These are phyloP conservation scores for Deladenus siricidicola DNA, from an alignment of 2,888 invertebrate species.

Conservation along the genomic window DNA sequence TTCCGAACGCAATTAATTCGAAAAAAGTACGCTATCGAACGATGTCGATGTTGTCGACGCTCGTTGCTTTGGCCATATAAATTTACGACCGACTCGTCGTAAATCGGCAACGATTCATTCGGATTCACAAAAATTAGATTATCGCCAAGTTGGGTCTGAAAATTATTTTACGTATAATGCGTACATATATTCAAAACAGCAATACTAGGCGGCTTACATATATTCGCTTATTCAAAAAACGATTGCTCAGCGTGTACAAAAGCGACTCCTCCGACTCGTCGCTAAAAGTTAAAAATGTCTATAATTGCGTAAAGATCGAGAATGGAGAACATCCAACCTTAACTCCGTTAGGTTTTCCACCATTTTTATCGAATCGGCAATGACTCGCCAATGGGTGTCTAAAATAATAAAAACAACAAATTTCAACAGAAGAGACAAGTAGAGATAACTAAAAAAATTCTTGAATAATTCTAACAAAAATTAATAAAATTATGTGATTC, in stretches of 20 bases:
- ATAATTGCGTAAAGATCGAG: neutral
- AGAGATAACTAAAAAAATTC: too few species aligned
- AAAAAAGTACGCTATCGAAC: neutral
- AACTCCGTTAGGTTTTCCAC: slow-evolving; percentile 1
- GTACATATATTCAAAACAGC: too few species aligned
- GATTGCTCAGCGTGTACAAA: neutral
- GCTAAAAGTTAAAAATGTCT: slow-evolving; percentile 1
- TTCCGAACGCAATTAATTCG: too few species aligned
- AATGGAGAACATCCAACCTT: too few species aligned
- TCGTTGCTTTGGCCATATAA: slow-evolving; percentile 19
- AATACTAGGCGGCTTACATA: too few species aligned
- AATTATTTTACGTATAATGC: too few species aligned
- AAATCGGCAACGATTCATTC: slow-evolving; percentile 30
- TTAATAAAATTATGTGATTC: too few species aligned
- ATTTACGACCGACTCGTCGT: slow-evolving; percentile 27
- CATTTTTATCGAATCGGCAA: neutral
- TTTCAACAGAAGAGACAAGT: too few species aligned
- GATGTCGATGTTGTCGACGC: slow-evolving; percentile 10
- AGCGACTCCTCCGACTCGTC: neutral
- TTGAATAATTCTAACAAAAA: too few species aligned
- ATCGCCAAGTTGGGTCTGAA: slow-evolving; percentile 8
- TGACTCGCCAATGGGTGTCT: neutral
- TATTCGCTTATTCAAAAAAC: slow-evolving; percentile 2
- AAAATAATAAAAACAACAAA: neutral
- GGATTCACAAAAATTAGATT: slow-evolving; percentile 30